Evolutionary conservation across 2,888 invertebrate genomes (phyloP).

Genomic region (Drosophila parthenogenetica): DNA sequence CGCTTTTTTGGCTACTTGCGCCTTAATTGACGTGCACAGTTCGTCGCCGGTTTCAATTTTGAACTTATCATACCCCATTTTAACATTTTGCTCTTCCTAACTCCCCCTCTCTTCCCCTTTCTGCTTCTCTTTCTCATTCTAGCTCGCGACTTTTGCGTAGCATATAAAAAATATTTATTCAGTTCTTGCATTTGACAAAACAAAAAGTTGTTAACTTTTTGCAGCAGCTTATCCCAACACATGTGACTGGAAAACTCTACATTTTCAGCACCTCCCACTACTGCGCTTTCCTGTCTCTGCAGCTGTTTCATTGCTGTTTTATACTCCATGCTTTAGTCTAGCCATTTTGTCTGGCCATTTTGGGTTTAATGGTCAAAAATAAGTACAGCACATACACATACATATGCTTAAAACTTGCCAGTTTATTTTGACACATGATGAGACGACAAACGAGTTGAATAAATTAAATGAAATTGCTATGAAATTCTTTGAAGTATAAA

Average conservation of each 20-base stretch:
- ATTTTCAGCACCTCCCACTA: too few relatives aligned
- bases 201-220: slow-evolving; percentile 60
- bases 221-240: slow-evolving; percentile 32
- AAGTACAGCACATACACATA: slow-evolving; percentile 50
- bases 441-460: slow-evolving; percentile 19
- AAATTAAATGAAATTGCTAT: slow-evolving; percentile 31
- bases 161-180: slow-evolving; percentile 50
- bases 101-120: not conserved
- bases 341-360: slow-evolving; percentile 39
- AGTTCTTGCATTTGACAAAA: slow-evolving; percentile 37
- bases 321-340: slow-evolving; percentile 9
- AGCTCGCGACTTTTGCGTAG: slow-evolving; percentile 13
- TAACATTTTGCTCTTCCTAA: not conserved
- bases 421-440: slow-evolving; percentile 63
- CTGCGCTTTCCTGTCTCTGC: slow-evolving; percentile 3
- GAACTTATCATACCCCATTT: slow-evolving; percentile 45
- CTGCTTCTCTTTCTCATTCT: not conserved
- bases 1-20: slow-evolving; percentile 30
- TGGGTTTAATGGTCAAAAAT: slow-evolving; percentile 50
- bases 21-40: slow-evolving; percentile 68
- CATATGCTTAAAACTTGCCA: slow-evolving; percentile 45
- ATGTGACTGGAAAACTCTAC: slow-evolving; percentile 44
- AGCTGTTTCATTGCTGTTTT: slow-evolving; percentile 3
- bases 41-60: slow-evolving; percentile 56
- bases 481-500: not conserved